These are phyloP conservation scores for Oryzias javanicus DNA, from an alignment of 2,113 vertebrate genomes.

Conservation along the genomic window DNA sequence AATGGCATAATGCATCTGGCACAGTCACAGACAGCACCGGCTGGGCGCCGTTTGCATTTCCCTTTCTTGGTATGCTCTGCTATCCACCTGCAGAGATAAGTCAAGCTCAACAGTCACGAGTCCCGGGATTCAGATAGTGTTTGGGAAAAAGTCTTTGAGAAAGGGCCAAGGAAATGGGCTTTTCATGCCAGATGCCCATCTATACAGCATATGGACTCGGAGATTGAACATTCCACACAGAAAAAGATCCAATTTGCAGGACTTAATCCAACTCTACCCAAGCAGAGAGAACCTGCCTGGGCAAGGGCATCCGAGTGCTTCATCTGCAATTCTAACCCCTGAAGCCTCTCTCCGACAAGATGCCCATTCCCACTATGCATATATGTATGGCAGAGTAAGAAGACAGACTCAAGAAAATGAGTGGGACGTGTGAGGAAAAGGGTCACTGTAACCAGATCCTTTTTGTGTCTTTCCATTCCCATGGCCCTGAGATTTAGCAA, in stretches of 20 bases:
- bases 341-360: slow-evolving; percentile 41
- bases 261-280: slow-evolving; percentile 51
- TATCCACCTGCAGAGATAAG: slow-evolving; percentile 34
- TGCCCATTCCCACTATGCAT: slow-evolving; percentile 37
- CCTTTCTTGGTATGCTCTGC: slow-evolving; percentile 16
- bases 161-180: slow-evolving; percentile 45
- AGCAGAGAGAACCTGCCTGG: slow-evolving; percentile 37
- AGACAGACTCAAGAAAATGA: slow-evolving; percentile 7
- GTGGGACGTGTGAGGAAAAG: slow-evolving; percentile 27
- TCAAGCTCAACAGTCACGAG: slow-evolving; percentile 22
- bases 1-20: slow-evolving; percentile 33
- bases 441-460: slow-evolving; percentile 53
- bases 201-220: slow-evolving; percentile 36
- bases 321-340: slow-evolving; percentile 55
- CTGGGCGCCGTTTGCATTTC: slow-evolving; percentile 25
- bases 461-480: slow-evolving; percentile 72
- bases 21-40: slow-evolving; percentile 1
- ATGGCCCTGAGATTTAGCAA: slow-evolving; percentile 71
- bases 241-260: slow-evolving; percentile 33
- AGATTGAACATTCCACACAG: slow-evolving; percentile 37
- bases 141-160: slow-evolving; percentile 21
- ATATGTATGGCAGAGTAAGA: slow-evolving; percentile 34
- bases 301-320: slow-evolving; percentile 32
- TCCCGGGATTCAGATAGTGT: slow-evolving; percentile 20
- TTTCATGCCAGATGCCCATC: slow-evolving; percentile 50